Evolutionary conservation across 2,888 invertebrate species (phyloP), one percentile per base, ranked within the genome.

Genomic region (Tortricodes alternella): DNA sequence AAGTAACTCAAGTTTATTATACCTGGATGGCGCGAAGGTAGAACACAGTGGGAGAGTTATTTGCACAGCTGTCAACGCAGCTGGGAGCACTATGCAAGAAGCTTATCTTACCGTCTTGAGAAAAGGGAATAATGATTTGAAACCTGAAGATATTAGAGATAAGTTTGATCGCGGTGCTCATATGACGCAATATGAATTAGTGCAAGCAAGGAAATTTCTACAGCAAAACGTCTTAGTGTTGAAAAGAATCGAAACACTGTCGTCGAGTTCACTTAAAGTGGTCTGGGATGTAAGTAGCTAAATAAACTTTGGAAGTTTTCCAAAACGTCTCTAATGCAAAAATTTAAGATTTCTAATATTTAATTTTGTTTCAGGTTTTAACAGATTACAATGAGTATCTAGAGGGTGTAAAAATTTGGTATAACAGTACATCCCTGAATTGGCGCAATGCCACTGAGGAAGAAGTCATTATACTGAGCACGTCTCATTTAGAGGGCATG

Each of bases 141-240:
- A 76, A 68, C 72, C 79, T 59, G 65, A 76, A 61, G 75, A 79
- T 64, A 80, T 81, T 64, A 78, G 71, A 62, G 74, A 78, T 65
- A 79, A 80, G 70, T 83, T 80, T 62, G 83, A 85, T 70, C 81
- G 85, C 49, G 79, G 82, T 43, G 74, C 77, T 63, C 89, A 83
- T 58, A 93, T 95, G 70, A 94, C 95, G 24, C 94, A 94, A 70
- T 94, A 94, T 59, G 95, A 96, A 85, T 86, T 96, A 67, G 94
- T 95, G 75, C 94, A 95, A 74, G 96, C 95, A 41, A 91, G 96
- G 70, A 93, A 94, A 73, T 94, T 95, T 79, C 92, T 98, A 55
- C 94, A 95, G 78, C 94, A 95, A 61, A 95, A 95, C 78, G 94
- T 97, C 66, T 93, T 98, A 62, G 94, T 95, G 70, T 89, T 98